Base-by-base conservation (phyloP, 2,888 invertebrate species). In the Leptura quadrifasciata region DNA sequence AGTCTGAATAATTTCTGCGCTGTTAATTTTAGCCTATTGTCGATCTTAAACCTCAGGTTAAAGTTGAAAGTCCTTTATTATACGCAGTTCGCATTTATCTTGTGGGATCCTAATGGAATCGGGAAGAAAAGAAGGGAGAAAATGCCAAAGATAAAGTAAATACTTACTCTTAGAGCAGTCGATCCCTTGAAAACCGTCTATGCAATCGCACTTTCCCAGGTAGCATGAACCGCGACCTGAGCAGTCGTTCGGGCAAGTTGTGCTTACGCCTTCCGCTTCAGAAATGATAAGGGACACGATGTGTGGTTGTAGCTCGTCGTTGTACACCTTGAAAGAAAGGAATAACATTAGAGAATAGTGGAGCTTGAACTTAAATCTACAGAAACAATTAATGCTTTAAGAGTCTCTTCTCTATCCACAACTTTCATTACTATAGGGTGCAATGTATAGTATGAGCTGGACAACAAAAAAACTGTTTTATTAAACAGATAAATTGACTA, bases 161-260 rank as follows among this genome's bases (percentile, higher is more conserved):
- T 79, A 91, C 94, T 93, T 90, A 95, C 95, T 95, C 90, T 95
- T 95, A 15, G 95, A 94, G 88, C 95, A 95, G 87, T 95, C 95
- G 81, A 94, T 93, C 83, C 96, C 96, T 90, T 96, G 95, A 88
- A 94, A 97, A 77, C 96, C 96, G 86, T 96, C 96, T 89, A 96
- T 95, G 90, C 97, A 97, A 90, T 97, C 96, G 88, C 97, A 97
- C 90, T 96, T 96, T 76, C 97, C 97, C 84, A 96, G 93, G 90
- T 96, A 96, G 89, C 97, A 97, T 63, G 96, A 96, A 68, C 97
- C 97, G 80, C 96, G 94, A 35, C 97, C 97, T 76, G 95, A 96
- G 88, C 97, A 97, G 88, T 97, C 97, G 88, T 97, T 97, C 54
- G 96, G 96, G 88, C 97, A 97, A 78, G 96, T 95, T 80, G 96